phyloP scores from a whole-genome alignment of 2,888 invertebrate species.

The Andrena bucephala region DNA sequence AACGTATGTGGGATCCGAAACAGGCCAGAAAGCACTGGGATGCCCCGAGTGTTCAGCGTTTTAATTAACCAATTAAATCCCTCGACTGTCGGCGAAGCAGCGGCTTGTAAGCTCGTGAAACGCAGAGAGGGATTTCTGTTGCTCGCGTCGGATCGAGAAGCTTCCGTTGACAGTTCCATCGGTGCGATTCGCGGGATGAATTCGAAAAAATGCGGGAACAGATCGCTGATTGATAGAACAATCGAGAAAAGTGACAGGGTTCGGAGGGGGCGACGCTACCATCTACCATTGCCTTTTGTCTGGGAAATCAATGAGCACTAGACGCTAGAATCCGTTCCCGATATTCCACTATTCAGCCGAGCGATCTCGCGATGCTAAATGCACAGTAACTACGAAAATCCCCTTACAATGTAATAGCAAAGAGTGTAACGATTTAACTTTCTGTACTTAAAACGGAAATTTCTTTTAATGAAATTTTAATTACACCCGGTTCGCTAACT shows the following conservation, averaged over 20 bases:
- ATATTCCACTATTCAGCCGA: background rate
- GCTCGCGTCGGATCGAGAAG: slow-evolving; percentile 31
- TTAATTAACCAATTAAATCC: background rate
- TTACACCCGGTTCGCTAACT: too few species aligned
- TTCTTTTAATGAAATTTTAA: background rate
- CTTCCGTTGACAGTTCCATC: slow-evolving; percentile 39
- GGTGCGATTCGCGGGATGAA: slow-evolving; percentile 26
- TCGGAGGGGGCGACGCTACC: background rate
- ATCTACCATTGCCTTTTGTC: background rate
- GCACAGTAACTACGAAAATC: background rate
- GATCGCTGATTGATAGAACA: slow-evolving; percentile 52
- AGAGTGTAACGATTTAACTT: background rate
- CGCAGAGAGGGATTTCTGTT: slow-evolving; percentile 39
- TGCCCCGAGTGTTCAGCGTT: background rate
- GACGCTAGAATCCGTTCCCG: background rate
- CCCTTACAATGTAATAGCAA: background rate
- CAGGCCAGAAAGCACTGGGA: background rate
- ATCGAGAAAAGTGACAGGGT: slow-evolving; percentile 37
- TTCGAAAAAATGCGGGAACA: slow-evolving; percentile 21
- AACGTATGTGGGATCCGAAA: background rate
- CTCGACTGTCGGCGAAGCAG: background rate
- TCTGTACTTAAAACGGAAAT: background rate
- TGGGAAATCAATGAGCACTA: background rate
- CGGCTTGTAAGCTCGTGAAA: background rate
- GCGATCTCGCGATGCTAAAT: background rate